Base-by-base conservation (phyloP, 1,140 invertebrate genomes). In the Drosophila navojoa region DNA sequence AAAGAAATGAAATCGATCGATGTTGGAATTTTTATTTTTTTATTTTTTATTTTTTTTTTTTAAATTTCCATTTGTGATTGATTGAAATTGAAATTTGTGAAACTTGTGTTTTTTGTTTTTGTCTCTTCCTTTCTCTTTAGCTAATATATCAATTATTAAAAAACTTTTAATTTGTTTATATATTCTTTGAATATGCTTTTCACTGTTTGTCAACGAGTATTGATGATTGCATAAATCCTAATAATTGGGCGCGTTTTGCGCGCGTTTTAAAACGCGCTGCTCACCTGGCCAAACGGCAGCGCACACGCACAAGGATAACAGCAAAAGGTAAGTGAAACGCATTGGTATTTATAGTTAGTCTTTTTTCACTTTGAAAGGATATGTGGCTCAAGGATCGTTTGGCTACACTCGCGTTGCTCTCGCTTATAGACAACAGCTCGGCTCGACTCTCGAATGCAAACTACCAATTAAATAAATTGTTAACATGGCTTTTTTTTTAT, bases 391-490 rank as follows among this genome's bases (percentile, higher is more conserved):
- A 63, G 40, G 59, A 53, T 71, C 29, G 29, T 32, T 40, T 29
- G 19, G 47, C 40, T 38, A n/a, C 9, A 5, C 11, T 44, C 27
- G 22, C 10, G 25, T 29, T 13, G 16, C n/a, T 19, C 54, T 25
- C 47, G 10, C 22, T 10, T 45, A 40, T 9, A 16, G 53, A 69
- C 75, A 77, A 80, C 73, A 75, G 77, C 70, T 59, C 78, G 42
- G 63, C 55, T 76, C 71, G 77, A 80, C 63, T 61, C 60, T 80
- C 59, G 61, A 81, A 87, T 73, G 66, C 67, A 57, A 81, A 91
- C 90, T 91, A 91, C 64, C 81, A 87, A 84, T 90, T 87, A 87
- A 85, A 90, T 90, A 86, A 70, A 87, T 78, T 87, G 81, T 91
- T 91, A 91, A 90, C 81, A 77, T 73, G 74, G 73, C 67, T 77